Evolutionary conservation across 2,888 invertebrate species (phyloP), one percentile per base, ranked within the genome.

Genomic region (Elysia crispata): DNA sequence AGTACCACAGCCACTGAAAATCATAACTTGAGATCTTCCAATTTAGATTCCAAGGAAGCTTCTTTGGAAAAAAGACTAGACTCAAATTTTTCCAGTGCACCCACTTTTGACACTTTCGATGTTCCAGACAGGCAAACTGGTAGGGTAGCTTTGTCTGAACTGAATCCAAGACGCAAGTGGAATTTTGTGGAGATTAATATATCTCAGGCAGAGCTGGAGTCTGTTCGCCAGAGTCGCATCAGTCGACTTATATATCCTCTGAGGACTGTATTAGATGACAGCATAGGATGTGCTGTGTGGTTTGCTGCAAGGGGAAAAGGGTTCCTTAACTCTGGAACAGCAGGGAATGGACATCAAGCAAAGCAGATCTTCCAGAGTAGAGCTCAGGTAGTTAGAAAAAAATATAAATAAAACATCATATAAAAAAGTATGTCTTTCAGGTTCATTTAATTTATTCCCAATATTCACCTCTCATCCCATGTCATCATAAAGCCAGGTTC

Each of bases 181-280:
- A 95, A 95, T 88, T 96, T 98, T 90, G 93, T 95, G 74, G 95
- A 97, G 94, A 89, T 97, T 20, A 95, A 98, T 93, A 93, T 97
- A 1, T 92, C 94, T 0, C 93, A 94, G 86, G 92, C 94, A 49
- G 95, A 96, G 91, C 92, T 97, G 67, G 91, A 94, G 82, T 81
- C 83, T 62, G 73, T 87, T n/a, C 89, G 91, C 87, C 88, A 84
- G 31, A 62, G 60, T 41, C 67, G 49, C 20, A 88, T 92, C 85
- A 94, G 94, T 54, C 94, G 97, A 92, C 94, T 98, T 81, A 95
- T 98, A 67, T 95, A 95, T 92, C 99, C 99, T 0, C 94, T 96
- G 77, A 94, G 94, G 85, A 97, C 97, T 0, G 95, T 99, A 81
- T 92, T 99, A 72, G 99, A 99, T 93, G 99, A 99, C 92, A 98